phyloP scores from a whole-genome alignment of 2,113 vertebrate species.

The Sarotherodon lohbergeri region DNA sequence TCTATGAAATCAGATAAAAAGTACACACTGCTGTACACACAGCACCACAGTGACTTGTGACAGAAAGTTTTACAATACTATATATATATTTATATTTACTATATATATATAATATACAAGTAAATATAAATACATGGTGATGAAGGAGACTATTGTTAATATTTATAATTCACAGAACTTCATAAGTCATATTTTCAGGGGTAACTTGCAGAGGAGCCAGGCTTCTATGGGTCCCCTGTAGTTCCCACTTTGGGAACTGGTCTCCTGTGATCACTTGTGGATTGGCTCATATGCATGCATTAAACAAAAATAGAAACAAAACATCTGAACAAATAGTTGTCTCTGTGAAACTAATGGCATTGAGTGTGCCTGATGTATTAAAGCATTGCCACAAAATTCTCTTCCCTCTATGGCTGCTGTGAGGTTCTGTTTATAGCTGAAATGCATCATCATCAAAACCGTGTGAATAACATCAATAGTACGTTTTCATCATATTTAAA shows the following conservation, averaged over 20 bases:
- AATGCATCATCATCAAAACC: background rate
- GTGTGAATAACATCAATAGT: background rate
- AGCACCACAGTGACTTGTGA: background rate
- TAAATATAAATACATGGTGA: background rate
- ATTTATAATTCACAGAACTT: background rate
- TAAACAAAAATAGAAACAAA: background rate
- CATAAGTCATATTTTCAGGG: background rate
- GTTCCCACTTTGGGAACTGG: background rate
- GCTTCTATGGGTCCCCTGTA: background rate
- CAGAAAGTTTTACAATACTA: background rate
- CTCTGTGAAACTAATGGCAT: background rate
- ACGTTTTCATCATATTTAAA: background rate
- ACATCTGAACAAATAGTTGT: background rate
- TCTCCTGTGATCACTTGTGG: background rate
- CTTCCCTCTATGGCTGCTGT: background rate
- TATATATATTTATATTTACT: no score
- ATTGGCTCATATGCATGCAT: background rate
- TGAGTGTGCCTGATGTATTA: background rate
- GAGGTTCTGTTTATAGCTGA: background rate
- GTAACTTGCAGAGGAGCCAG: background rate
- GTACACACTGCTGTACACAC: background rate
- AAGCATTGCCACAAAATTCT: background rate
- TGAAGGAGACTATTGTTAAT: background rate
- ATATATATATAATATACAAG: background rate
- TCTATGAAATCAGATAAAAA: background rate